Evolutionary conservation across 53 echinoderm and acorn worm species (phyloP), one percentile per base, ranked within the genome.

Genomic region (Patiria pectinifera): DNA sequence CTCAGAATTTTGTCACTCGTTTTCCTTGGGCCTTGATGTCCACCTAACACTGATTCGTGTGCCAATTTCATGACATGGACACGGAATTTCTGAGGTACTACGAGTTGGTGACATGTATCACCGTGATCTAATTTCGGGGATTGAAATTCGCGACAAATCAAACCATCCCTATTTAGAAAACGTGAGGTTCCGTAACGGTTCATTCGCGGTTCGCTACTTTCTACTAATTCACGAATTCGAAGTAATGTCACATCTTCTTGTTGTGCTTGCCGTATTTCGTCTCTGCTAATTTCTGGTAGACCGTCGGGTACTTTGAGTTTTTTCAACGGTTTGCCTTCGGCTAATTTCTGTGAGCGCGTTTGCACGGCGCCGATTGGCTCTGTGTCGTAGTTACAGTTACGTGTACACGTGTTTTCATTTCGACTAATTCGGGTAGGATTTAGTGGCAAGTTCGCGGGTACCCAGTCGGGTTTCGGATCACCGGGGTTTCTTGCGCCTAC

Each of bases 11-110:
- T 94, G 72, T 96, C 94, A 59, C 70, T 19, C 15, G 96, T 94
- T 78, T 92, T 94, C 45, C 92, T 74, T 21, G 74, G 22, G 3
- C 92, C 85, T 45, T 91, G 86, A 48, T 96, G 94, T n/a, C 96
- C 96, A 48, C 93, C 96, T 1, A 96, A 6, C 5, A 94, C 61
- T 4, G 95, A 92, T 60, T 95, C 94, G 81, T 95, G 94, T 4
- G 94, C 92, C 11, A 96, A 13, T 22, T 86, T 70, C 66, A 96
- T 78, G 0, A 95, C 92, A 11, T 94, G 89, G 2, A 44, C 59
- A 77, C 96, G 62, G 21, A 63, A 94, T 69, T 91, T 91, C 3
- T 62, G 71, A 21, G 96, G 96, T 16, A 94, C 92, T 12, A 94
- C 76, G 14, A 93, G 82, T 78, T 93, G 92, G 21, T 21, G 43